A percentile compares a stretch with the other conserved stretches of the same genome.
Evolutionary conservation across 2,113 vertebrate genomes (phyloP).

Genomic region (Hemicordylus capensis): DNA sequence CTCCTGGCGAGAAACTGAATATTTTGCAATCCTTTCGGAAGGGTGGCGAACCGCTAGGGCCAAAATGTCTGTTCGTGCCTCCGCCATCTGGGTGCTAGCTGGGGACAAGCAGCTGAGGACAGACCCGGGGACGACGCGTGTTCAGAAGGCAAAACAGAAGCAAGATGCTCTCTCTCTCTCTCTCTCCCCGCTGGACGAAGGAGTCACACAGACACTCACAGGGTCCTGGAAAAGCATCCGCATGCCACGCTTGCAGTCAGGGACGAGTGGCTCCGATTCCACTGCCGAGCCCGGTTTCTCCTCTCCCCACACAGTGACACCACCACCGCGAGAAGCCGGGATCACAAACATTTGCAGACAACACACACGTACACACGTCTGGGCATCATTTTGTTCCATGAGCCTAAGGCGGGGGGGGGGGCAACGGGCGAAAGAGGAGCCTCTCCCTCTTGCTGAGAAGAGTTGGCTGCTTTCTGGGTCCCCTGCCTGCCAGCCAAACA

Average conservation of each 20-base stretch:
- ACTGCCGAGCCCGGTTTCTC: too few species aligned
- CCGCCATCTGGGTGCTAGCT: not conserved
- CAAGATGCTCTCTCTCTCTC: not conserved
- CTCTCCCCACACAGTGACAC: not conserved
- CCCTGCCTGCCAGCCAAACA: not conserved
- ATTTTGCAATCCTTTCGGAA: not conserved
- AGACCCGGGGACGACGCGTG: not conserved
- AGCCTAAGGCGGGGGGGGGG: too few species aligned
- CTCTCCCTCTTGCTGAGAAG: not conserved
- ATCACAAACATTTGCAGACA: not conserved
- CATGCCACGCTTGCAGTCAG: not conserved
- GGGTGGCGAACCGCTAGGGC: too few species aligned
- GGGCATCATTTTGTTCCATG: not conserved
- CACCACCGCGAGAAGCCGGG: not conserved
- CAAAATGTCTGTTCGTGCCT: too few species aligned
- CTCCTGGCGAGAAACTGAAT: not conserved
- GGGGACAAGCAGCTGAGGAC: too few species aligned
- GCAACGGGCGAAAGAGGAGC: too few species aligned
- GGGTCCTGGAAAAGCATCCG: not conserved
- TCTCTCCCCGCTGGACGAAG: too few species aligned
- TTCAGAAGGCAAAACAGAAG: not conserved
- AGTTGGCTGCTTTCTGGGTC: not conserved
- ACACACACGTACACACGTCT: not conserved
- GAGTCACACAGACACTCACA: not conserved
- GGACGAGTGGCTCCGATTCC: not conserved